phyloP scores from a whole-genome alignment of 2,113 vertebrate genomes.

The Rhinogobius similis region DNA sequence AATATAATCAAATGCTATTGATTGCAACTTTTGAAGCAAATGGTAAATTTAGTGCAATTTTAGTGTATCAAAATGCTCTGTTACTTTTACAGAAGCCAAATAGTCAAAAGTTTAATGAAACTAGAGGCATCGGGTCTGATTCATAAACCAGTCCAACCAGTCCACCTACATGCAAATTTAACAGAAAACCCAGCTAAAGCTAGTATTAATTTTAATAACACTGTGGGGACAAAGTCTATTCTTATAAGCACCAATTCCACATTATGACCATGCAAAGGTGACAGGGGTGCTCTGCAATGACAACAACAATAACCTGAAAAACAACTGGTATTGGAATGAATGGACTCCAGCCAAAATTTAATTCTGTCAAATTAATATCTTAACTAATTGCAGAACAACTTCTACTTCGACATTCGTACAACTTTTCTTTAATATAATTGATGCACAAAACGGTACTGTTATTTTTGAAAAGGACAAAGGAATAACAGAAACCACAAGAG shows the following conservation, averaged over 20 bases:
- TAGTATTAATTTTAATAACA: background rate
- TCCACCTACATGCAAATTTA: constrained; percentile 7
- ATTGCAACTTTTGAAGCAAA: too few relatives aligned
- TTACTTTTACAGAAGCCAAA: background rate
- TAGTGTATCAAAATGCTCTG: too few relatives aligned
- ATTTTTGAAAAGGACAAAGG: background rate
- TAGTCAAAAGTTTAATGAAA: background rate
- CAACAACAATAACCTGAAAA: background rate
- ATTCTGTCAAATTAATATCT: background rate
- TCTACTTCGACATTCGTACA: too few relatives aligned
- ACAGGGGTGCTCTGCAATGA: background rate
- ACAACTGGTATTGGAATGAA: background rate
- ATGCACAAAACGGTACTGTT: too few relatives aligned
- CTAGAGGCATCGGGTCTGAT: background rate
- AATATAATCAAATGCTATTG: too few relatives aligned
- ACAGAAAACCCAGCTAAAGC: background rate
- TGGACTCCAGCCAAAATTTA: background rate
- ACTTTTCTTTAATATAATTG: background rate
- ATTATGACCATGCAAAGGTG: background rate
- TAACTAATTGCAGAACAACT: too few relatives aligned
- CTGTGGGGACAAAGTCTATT: constrained; percentile 21
- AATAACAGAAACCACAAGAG: background rate
- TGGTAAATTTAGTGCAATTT: too few relatives aligned
- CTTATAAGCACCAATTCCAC: constrained; percentile 5
- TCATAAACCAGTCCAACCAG: constrained; percentile 27